Conservation (phyloP, 2,113 vertebrate species). For the Gnathochromis pfefferi region DNA sequence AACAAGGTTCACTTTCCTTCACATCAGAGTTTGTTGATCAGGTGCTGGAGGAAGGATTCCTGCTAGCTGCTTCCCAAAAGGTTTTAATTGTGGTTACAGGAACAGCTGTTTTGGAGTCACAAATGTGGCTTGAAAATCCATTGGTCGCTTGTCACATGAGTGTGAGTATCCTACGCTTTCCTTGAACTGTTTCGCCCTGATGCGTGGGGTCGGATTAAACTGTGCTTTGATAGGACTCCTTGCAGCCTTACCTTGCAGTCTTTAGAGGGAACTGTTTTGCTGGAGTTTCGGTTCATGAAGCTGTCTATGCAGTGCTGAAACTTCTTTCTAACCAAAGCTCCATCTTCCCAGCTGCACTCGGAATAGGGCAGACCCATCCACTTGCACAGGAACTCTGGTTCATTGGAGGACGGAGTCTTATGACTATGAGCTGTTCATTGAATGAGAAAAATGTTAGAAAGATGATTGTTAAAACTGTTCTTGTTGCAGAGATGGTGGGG, state of each 20-base stretch:
- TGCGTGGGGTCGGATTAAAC: background rate
- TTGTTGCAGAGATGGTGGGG: no score
- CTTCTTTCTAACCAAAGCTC: slow-evolving; percentile 87
- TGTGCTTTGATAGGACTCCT: background rate
- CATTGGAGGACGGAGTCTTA: slow-evolving; percentile 78
- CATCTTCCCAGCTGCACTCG: slow-evolving; percentile 97
- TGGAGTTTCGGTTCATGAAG: slow-evolving; percentile 84
- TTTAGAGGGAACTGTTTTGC: slow-evolving; percentile 88
- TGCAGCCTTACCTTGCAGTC: slow-evolving; percentile 86
- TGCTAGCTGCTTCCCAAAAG: background rate
- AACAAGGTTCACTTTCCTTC: background rate
- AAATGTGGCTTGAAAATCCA: background rate
- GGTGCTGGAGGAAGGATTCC: background rate
- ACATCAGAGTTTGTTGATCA: background rate
- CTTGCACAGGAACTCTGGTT: slow-evolving; percentile 93
- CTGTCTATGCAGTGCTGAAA: slow-evolving; percentile 86
- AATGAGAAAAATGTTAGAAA: background rate
- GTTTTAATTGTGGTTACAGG: background rate
- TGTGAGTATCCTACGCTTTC: background rate
- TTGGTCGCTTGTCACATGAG: background rate
- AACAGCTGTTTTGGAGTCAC: background rate
- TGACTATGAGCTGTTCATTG: slow-evolving; percentile 80
- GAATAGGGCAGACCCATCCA: slow-evolving; percentile 98
- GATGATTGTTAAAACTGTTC: no score
- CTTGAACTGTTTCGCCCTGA: background rate